Conservation (phyloP, 2,797 vertebrate species). For the Poeciliopsis gracilis region DNA sequence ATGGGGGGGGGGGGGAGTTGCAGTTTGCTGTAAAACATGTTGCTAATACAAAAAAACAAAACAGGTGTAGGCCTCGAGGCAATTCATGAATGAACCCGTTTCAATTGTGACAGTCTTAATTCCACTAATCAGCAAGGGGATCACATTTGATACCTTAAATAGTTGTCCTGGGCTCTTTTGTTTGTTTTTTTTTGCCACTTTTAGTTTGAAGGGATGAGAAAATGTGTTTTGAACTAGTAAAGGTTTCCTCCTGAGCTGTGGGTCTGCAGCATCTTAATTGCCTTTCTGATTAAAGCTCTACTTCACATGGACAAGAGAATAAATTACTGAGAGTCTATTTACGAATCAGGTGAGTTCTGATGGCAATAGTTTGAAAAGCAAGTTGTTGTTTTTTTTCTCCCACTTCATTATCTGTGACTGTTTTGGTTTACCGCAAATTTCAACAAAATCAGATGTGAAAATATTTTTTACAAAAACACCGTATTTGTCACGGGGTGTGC, state of each 20-base stretch:
- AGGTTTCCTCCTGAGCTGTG: background rate
- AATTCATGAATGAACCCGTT: background rate
- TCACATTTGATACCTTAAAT: background rate
- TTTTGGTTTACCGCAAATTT: background rate
- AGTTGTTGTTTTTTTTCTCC: background rate
- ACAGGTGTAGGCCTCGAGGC: slow-evolving; percentile 1
- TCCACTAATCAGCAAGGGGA: background rate
- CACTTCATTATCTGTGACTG: background rate
- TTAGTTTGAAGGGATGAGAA: no score
- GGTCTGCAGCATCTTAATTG: background rate
- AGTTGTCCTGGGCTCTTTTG: background rate
- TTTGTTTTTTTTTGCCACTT: background rate
- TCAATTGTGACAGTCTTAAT: background rate
- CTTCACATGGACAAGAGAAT: background rate
- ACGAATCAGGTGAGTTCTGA: background rate
- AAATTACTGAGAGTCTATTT: background rate
- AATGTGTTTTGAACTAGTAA: background rate
- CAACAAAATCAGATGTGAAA: background rate
- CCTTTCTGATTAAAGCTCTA: background rate
- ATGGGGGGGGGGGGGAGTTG: background rate
- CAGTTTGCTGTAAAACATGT: background rate
- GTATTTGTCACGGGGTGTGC: background rate
- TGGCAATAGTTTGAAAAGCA: background rate
- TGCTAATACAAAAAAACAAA: slow-evolving; percentile 1
- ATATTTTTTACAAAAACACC: background rate